Base-by-base conservation (phyloP, 2,113 vertebrate genomes). In the Gallinago media region DNA sequence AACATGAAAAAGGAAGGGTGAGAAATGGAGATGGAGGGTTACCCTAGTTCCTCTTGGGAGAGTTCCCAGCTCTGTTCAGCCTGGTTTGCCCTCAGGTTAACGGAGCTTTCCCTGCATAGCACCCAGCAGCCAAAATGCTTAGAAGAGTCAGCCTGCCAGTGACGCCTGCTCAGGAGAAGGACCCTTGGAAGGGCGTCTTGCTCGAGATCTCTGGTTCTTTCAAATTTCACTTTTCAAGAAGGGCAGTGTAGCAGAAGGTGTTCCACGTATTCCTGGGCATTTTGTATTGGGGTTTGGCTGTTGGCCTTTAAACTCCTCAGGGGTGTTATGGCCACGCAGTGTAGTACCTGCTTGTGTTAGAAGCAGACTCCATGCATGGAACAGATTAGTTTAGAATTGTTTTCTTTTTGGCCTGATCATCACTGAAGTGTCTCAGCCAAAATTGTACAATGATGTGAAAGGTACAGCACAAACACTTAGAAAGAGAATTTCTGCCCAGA, bases 151-250 rank as follows among this genome's bases (percentile, higher is more conserved):
- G 29, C 19, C 2, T 23, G 44, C 40, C 40, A 18, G 52, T 1
- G 3, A 40, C 0, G 0, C 23, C 42, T 44, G 66, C 62, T 46
- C 20, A 21, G 66, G 40, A 70, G 58, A 14, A 47, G 32, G 42
- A 20, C 7, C 12, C 44, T 68, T 46, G 29, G 26, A 4, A 23
- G 59, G 70, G 25, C 2, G 1, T 46, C 65, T 42, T 75, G 21
- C 46, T 84, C 22, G 9, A 40, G 19, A 26, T 52, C 47, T 81
- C 63, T 56, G 8, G 2, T 67, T 65, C 40, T 46, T 38, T 63
- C 25, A 14, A 15, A 40, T 31, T 17, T 38, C 34, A 6, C 44
- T 85, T 80, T 75, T 38, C 34, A 46, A 65, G 31, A 68, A 65
- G 40, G 27, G 5, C 46, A 44, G 6, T 20, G 66, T 29, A 63